Evolutionary conservation across 1,140 invertebrate genomes (phyloP), one percentile per base, ranked within the genome.

Genomic region (Colletes latitarsis): DNA sequence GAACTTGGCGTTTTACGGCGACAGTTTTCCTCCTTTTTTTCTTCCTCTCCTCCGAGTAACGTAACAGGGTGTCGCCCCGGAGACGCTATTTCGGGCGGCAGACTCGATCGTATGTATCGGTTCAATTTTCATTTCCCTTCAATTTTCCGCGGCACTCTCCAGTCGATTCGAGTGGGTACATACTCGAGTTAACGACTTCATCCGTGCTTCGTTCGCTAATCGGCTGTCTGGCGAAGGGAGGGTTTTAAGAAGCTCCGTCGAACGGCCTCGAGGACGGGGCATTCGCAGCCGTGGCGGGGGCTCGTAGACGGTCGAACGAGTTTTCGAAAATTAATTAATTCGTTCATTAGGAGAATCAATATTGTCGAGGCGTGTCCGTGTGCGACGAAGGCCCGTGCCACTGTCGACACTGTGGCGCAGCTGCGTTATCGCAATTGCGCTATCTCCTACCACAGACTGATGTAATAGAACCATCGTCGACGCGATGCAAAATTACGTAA

Each of bases 161-260:
- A 69, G 66, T 79, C 69, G 82, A 85, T 89, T 90, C 88, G 79
- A 88, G 89, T 87, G 83, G 81, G 89, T 90, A 91, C 90, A 88
- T 87, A 89, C 89, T 90, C 84, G 86, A 91, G 89, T 91, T 90
- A 90, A 91, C 90, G 89, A 90, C 89, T 90, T 91, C 88, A 89
- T 90, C 82, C 83, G 82, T 53, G 58, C 57, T 64, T 68, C 69
- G 78, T 67, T 84, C 75, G 74, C 78, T 66, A 75, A 75, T 77
- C 80, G 53, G 30, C 66, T 66, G 62, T 14, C 52, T 57, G 68
- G 55, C 57, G 21, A 4, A 12, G 72, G 46, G 64, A 52, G 55
- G 77, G 6, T 57, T 41, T 60, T 71, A 75, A 80, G 78, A 67
- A 82, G 68, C 43, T 55, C 43, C 53, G 64, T 6, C 41, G 60